Conservation (phyloP, 2,888 invertebrate species). For the Acanthococcus lagerstroemiae region DNA sequence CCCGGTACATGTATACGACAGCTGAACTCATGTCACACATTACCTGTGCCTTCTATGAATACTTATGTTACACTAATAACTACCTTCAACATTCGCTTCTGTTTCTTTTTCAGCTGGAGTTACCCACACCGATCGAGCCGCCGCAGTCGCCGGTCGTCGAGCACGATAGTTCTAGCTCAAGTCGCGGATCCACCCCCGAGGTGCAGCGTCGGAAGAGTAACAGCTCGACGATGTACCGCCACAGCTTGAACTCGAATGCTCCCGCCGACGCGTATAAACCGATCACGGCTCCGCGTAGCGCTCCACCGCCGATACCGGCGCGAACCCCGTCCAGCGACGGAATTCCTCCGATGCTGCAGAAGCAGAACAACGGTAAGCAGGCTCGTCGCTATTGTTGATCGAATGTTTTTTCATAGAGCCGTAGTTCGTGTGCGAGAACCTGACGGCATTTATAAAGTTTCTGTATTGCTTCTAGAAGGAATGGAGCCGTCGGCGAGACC, state of each 20-base stretch:
- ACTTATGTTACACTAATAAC: too few species aligned
- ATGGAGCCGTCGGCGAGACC: constrained; percentile 19
- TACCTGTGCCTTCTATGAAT: too few species aligned
- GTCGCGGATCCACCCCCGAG: constrained; percentile 45
- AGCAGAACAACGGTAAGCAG: constrained; percentile 29
- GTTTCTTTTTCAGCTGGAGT: neutral
- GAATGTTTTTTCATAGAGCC: too few species aligned
- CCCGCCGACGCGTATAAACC: constrained; percentile 46
- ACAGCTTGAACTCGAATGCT: neutral
- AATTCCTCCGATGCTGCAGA: too few species aligned
- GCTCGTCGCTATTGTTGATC: too few species aligned
- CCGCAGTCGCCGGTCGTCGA: constrained; percentile 16
- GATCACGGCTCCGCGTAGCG: constrained; percentile 51
- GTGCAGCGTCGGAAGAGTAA: constrained; percentile 39
- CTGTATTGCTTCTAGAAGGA: neutral
- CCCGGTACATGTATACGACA: too few species aligned
- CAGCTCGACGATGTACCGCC: neutral
- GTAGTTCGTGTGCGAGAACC: too few species aligned
- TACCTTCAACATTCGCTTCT: neutral
- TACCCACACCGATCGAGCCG: neutral
- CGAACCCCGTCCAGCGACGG: constrained; percentile 43
- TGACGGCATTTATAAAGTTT: too few species aligned
- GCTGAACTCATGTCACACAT: too few species aligned
- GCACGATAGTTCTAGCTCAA: constrained; percentile 42
- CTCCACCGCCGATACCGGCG: constrained; percentile 49